Conservation (phyloP, 2,888 invertebrate species). For the Muscina levida region DNA sequence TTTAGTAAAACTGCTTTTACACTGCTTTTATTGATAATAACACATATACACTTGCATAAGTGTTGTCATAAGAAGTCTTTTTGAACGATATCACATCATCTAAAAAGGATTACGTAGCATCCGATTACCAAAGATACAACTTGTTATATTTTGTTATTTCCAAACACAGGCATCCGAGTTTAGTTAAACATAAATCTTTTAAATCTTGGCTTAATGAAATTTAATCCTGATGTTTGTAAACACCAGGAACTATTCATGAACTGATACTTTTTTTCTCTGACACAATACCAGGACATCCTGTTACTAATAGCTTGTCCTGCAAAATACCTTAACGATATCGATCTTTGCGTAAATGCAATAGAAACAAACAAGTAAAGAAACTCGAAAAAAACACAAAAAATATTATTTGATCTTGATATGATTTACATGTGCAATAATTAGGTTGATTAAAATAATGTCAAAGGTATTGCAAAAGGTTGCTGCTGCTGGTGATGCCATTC, state of each 20-base stretch:
- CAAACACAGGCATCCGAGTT: neutral
- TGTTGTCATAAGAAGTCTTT: neutral
- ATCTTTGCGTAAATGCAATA: neutral
- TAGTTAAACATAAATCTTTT: neutral
- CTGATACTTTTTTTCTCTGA: constrained; percentile 12
- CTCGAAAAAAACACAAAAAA: neutral
- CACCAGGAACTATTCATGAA: neutral
- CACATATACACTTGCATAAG: neutral
- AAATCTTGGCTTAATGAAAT: neutral
- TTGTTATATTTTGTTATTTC: no score
- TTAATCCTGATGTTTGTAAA: constrained; percentile 19
- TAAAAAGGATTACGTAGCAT: neutral
- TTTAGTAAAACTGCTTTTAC: no score
- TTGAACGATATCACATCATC: neutral
- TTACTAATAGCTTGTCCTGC: constrained; percentile 50
- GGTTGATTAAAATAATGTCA: constrained; percentile 67
- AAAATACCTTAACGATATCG: constrained; percentile 1
- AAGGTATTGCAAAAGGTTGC: constrained; percentile 47
- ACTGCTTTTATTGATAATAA: no score
- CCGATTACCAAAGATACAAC: neutral
- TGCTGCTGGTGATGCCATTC: no score
- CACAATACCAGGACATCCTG: constrained; percentile 59
- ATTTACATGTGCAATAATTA: constrained; percentile 75
- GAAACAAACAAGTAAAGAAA: constrained; percentile 46
- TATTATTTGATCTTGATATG: constrained; percentile 69